phyloP scores from a whole-genome alignment of 2,113 vertebrate species.

The Emydocephalus ijimae region DNA sequence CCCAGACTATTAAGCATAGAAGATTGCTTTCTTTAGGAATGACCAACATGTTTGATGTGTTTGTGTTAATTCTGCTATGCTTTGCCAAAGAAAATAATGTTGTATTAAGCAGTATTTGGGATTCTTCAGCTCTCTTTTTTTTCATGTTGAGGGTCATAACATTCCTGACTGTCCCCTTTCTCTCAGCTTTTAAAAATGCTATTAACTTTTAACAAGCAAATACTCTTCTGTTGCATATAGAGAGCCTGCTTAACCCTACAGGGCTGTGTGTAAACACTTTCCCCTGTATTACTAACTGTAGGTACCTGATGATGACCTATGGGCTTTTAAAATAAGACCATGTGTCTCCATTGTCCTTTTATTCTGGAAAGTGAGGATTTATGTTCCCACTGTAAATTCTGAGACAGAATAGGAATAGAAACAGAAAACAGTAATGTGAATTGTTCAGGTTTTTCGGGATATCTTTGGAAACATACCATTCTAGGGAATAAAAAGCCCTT shows the following conservation, averaged over 20 bases:
- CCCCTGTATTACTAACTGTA: background rate
- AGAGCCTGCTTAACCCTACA: slow-evolving; percentile 21
- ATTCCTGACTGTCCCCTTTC: background rate
- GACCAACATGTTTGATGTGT: background rate
- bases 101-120: background rate
- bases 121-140: background rate
- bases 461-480: slow-evolving; percentile 4
- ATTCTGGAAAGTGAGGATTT: background rate
- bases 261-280: background rate
- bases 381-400: background rate
- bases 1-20: background rate
- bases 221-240: slow-evolving; percentile 16
- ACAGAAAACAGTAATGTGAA: slow-evolving; percentile 16
- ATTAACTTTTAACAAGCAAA: slow-evolving; percentile 34
- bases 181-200: slow-evolving; percentile 22
- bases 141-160: background rate
- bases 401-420: background rate
- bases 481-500: background rate
- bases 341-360: slow-evolving; percentile 3
- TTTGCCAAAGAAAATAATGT: slow-evolving; percentile 3
- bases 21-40: background rate
- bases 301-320: slow-evolving; percentile 1
- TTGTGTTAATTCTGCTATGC: background rate
- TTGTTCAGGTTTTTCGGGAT: background rate
- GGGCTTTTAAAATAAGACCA: slow-evolving; percentile 6